phyloP scores from a whole-genome alignment of 1,140 invertebrate genomes.

The Ptiloglossa arizonensis region DNA sequence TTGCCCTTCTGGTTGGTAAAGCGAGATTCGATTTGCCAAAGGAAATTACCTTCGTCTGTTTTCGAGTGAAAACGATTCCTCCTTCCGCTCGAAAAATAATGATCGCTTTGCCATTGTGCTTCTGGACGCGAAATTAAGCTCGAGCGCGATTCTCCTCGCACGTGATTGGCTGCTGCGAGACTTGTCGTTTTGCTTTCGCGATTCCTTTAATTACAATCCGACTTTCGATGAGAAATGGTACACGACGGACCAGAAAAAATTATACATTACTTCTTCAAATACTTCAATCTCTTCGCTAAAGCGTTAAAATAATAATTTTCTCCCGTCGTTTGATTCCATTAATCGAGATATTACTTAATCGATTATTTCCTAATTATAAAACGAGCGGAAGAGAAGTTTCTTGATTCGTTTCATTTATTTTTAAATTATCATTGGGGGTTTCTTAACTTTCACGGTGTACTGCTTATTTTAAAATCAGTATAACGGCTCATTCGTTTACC shows the following conservation, averaged over 20 bases:
- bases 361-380: too few relatives aligned
- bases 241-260: neutral
- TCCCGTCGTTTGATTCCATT: too few relatives aligned
- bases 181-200: neutral
- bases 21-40: slow-evolving; percentile 22
- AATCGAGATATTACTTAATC: too few relatives aligned
- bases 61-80: neutral
- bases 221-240: slow-evolving; percentile 6
- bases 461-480: too few relatives aligned
- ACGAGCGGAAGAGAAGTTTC: too few relatives aligned
- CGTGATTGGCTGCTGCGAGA: neutral
- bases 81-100: slow-evolving; percentile 24
- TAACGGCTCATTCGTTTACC: too few relatives aligned
- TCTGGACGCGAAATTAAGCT: slow-evolving; percentile 5
- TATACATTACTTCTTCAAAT: too few relatives aligned
- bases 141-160: neutral
- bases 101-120: slow-evolving; percentile 14
- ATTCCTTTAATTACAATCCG: slow-evolving; percentile 14
- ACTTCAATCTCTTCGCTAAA: too few relatives aligned
- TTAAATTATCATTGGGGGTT: too few relatives aligned
- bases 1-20: neutral
- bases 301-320: too few relatives aligned
- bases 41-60: slow-evolving; percentile 18
- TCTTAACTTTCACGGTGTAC: too few relatives aligned
- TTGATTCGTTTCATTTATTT: too few relatives aligned